These are phyloP conservation scores for Drosophila eohydei DNA, from an alignment of 2,888 invertebrate genomes.

Conservation along the genomic window DNA sequence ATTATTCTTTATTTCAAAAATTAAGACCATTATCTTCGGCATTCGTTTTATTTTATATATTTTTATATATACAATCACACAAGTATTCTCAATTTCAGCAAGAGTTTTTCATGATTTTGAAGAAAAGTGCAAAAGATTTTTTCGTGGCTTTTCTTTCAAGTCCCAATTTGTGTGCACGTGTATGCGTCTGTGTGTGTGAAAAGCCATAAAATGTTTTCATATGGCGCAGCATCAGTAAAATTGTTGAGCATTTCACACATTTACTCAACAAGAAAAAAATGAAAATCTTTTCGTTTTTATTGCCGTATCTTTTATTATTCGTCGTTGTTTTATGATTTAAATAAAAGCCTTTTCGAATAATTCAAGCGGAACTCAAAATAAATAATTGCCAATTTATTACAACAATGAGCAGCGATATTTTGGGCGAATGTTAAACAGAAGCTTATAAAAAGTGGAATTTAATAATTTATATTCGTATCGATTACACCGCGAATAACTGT, in stretches of 20 bases:
- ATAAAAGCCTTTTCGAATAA: slow-evolving; percentile 37
- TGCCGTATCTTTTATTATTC: slow-evolving; percentile 46
- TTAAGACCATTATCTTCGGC: too few species aligned
- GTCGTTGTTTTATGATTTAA: slow-evolving; percentile 46
- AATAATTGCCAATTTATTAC: slow-evolving; percentile 37
- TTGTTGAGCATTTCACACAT: slow-evolving; percentile 49
- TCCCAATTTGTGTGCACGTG: slow-evolving; percentile 24
- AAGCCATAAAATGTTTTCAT: slow-evolving; percentile 61
- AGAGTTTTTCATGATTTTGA: slow-evolving; percentile 1
- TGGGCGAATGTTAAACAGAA: slow-evolving; percentile 13
- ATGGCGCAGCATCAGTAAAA: slow-evolving; percentile 20
- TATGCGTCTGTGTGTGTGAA: slow-evolving; percentile 5
- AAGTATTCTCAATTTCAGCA: neutral
- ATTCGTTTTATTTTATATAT: neutral
- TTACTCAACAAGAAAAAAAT: slow-evolving; percentile 29
- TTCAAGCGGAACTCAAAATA: slow-evolving; percentile 15
- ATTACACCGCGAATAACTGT: neutral
- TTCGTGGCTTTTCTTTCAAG: slow-evolving; percentile 15
- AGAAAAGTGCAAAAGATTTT: slow-evolving; percentile 51
- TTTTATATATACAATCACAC: neutral
- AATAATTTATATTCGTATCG: slow-evolving; percentile 32
- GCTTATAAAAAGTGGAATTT: slow-evolving; percentile 12
- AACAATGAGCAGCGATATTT: slow-evolving; percentile 5
- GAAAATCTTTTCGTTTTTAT: slow-evolving; percentile 38
- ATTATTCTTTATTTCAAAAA: too few species aligned